A percentile compares a stretch with the other conserved stretches of the same genome.
phyloP scores from a whole-genome alignment of 2,888 invertebrate genomes.

The Anodontia alba region DNA sequence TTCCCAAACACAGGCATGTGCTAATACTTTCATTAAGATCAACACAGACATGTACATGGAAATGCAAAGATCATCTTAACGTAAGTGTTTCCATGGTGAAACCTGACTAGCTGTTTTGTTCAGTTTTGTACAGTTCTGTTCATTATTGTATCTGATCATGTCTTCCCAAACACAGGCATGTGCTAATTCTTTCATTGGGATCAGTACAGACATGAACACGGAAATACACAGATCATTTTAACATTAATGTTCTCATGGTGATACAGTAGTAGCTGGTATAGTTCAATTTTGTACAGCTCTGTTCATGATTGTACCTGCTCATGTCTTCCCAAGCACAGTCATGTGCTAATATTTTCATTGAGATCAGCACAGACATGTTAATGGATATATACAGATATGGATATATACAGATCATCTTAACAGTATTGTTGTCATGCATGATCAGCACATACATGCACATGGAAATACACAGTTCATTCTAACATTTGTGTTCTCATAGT shows the following conservation, averaged over 20 bases:
- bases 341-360: background rate
- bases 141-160: background rate
- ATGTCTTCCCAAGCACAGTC: background rate
- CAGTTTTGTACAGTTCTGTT: background rate
- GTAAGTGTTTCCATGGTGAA: too few relatives aligned
- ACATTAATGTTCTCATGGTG: background rate
- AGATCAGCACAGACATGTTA: background rate
- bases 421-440: background rate
- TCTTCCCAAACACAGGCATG: conserved; percentile 3
- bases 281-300: too few relatives aligned
- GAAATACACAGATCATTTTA: background rate
- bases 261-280: too few relatives aligned
- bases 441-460: background rate
- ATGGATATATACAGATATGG: too few relatives aligned
- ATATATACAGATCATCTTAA: too few relatives aligned
- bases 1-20: background rate
- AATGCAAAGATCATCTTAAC: background rate
- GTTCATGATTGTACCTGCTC: too few relatives aligned
- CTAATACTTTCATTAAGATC: background rate
- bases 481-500: too few relatives aligned
- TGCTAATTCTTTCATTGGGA: background rate
- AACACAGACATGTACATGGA: background rate
- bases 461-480: background rate
- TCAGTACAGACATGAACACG: background rate
- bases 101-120: too few relatives aligned